Percentiles rank a stretch among this genome's conserved stretches.
Conservation (phyloP, 2,113 vertebrate species). For the Acanthisitta chloris region DNA sequence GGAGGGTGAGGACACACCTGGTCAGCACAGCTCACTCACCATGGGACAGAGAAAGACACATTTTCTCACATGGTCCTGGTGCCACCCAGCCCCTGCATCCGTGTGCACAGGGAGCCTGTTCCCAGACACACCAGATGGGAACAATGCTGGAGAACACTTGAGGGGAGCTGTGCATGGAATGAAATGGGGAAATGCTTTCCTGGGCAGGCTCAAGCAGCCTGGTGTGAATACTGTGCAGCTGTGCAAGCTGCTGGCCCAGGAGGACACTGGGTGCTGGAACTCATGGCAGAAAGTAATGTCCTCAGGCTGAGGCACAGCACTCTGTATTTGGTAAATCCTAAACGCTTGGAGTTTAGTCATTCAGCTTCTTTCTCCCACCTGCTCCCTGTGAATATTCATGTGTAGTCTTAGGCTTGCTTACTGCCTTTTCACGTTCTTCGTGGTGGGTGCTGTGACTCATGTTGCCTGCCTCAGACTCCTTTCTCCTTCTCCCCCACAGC, state of each 20-base stretch:
- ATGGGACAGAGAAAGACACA: neutral
- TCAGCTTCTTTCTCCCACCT: constrained; percentile 40
- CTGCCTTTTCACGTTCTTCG: constrained; percentile 17
- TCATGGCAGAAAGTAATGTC: neutral
- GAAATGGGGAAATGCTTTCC: neutral
- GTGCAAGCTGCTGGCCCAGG: neutral
- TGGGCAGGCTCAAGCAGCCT: neutral
- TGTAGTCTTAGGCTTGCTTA: constrained; percentile 42
- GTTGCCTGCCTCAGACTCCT: constrained; percentile 21
- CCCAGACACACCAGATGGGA: neutral
- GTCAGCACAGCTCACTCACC: neutral
- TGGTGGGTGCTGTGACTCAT: constrained; percentile 60
- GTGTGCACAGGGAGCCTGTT: neutral
- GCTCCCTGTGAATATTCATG: constrained; percentile 61
- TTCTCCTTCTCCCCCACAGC: constrained; percentile 6
- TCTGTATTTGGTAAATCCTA: constrained; percentile 1
- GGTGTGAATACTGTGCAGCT: neutral
- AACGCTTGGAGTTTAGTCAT: constrained; percentile 36
- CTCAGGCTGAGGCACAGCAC: neutral
- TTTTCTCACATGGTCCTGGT: neutral
- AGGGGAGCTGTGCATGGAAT: neutral
- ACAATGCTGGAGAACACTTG: neutral
- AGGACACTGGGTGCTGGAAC: neutral
- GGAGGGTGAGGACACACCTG: neutral
- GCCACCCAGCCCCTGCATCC: neutral